Conservation (phyloP, 2,113 vertebrate genomes). For the Brachypodius melanocephalos region DNA sequence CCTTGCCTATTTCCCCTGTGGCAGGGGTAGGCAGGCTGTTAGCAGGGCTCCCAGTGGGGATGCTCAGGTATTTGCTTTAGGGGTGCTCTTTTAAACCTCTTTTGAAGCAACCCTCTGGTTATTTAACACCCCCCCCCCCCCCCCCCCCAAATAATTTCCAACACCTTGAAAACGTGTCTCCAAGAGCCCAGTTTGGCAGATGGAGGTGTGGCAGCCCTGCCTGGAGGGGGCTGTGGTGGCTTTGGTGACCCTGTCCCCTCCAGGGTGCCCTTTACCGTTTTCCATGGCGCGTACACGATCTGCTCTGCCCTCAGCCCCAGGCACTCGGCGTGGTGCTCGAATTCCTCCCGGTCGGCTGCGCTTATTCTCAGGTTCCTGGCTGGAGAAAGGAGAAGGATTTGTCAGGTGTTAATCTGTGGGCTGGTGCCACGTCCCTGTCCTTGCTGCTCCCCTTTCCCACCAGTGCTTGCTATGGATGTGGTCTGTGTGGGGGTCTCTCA, state of each 20-base stretch:
- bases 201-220: not conserved
- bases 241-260: not conserved
- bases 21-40: not conserved
- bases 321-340: rapidly evolving
- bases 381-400: not conserved
- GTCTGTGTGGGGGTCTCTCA: not conserved
- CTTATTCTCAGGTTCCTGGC: not conserved
- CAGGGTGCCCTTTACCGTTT: not conserved
- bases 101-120: rapidly evolving
- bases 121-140: too few species aligned
- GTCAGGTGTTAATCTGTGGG: rapidly evolving
- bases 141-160: not conserved
- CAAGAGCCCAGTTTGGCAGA: not conserved
- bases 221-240: rapidly evolving
- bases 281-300: not conserved
- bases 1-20: rapidly evolving
- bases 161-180: not conserved
- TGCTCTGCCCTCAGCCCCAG: not conserved
- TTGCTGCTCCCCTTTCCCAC: not conserved
- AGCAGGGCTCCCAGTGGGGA: not conserved
- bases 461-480: rapidly evolving
- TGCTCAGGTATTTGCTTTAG: not conserved
- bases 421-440: rapidly evolving
- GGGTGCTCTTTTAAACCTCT: rapidly evolving
- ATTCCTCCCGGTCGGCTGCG: not conserved